phyloP scores from a whole-genome alignment of 2,113 vertebrate genomes.

The Lates calcarifer region DNA sequence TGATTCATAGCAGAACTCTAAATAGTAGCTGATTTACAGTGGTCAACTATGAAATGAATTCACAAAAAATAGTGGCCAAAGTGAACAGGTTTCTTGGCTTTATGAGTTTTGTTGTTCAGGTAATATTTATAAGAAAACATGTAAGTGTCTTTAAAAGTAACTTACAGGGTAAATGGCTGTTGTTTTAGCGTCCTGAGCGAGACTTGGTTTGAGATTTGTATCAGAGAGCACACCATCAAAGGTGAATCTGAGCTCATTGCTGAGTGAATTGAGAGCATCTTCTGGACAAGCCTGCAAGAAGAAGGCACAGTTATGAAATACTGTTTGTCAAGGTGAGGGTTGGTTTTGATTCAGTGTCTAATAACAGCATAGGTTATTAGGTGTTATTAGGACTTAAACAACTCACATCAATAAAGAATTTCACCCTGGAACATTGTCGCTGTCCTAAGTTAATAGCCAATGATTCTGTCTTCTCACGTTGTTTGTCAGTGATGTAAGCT shows the following conservation, averaged over 20 bases:
- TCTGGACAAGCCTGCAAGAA: slow-evolving; percentile 79
- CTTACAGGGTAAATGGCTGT: slow-evolving; percentile 70
- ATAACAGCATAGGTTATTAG: background rate
- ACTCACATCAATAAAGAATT: slow-evolving; percentile 72
- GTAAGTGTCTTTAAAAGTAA: background rate
- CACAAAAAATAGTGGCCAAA: background rate
- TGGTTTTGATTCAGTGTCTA: background rate
- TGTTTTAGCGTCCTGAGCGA: slow-evolving; percentile 53
- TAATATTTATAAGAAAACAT: background rate
- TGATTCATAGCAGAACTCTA: background rate
- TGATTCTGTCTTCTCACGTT: background rate
- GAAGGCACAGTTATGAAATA: background rate
- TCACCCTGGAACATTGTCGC: fast-evolving
- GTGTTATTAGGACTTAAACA: background rate
- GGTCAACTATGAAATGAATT: background rate
- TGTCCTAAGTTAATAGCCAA: fast-evolving
- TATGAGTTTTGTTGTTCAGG: background rate
- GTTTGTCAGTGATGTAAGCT: slow-evolving; percentile 58
- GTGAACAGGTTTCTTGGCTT: background rate
- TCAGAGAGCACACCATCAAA: slow-evolving; percentile 68
- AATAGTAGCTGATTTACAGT: background rate
- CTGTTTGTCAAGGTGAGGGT: background rate
- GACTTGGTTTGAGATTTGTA: slow-evolving; percentile 57
- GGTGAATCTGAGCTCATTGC: slow-evolving; percentile 76
- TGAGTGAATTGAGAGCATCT: slow-evolving; percentile 76